Percentiles rank a stretch among this genome's conserved stretches.
Conservation (phyloP, 2,797 vertebrate species). For the Loriculus beryllinus region DNA sequence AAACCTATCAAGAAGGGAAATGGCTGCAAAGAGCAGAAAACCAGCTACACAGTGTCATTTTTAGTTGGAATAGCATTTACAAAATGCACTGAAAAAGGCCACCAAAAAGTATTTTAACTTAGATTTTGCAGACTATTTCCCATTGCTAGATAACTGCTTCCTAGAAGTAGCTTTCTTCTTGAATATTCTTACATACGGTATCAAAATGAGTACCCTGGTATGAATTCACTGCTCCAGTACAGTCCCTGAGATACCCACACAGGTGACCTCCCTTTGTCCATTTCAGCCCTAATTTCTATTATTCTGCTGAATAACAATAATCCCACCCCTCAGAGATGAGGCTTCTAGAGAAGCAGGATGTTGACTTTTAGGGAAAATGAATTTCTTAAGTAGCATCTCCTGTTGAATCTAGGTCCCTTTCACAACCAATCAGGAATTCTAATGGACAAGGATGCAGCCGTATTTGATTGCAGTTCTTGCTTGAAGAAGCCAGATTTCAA, state of each 20-base stretch:
- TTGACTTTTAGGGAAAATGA: background rate
- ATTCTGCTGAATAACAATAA: background rate
- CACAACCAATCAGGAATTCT: background rate
- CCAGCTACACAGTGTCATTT: background rate
- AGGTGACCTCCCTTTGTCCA: background rate
- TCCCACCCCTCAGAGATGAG: background rate
- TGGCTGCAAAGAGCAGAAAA: background rate
- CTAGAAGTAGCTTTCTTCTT: background rate
- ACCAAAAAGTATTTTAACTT: background rate
- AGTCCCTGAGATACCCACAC: background rate
- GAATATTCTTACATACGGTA: background rate
- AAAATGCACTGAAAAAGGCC: background rate
- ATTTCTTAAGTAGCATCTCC: background rate
- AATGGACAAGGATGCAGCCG: background rate
- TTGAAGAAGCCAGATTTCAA: background rate
- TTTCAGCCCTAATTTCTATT: background rate
- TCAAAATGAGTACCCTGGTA: background rate
- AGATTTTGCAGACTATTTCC: background rate
- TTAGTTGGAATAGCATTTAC: background rate
- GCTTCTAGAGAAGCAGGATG: background rate
- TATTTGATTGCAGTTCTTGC: background rate
- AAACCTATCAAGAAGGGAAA: background rate
- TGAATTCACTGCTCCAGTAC: background rate
- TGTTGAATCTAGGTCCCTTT: background rate
- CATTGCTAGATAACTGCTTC: background rate